Conservation (phyloP, 2,797 vertebrate species). For the Emydoidea blandingii region DNA sequence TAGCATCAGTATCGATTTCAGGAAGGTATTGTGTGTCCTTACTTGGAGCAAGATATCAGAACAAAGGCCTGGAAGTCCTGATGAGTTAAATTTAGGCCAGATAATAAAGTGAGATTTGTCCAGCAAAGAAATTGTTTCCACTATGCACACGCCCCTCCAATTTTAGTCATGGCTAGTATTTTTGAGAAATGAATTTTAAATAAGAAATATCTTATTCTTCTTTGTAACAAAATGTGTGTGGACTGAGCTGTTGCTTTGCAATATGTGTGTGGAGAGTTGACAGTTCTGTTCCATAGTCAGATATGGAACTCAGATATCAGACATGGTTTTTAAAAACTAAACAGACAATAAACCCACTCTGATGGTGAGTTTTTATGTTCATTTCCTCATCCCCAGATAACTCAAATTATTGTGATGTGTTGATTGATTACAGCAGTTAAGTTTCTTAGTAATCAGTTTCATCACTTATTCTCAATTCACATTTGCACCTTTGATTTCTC, state of each 20-base stretch:
- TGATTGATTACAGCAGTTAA: slow-evolving; percentile 83
- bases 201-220: background rate
- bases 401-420: slow-evolving; percentile 78
- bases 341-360: background rate
- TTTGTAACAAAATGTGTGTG: slow-evolving; percentile 15
- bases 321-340: slow-evolving; percentile 49
- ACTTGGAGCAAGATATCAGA: background rate
- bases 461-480: slow-evolving; percentile 79
- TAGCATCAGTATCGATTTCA: slow-evolving; percentile 33
- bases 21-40: background rate
- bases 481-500: slow-evolving; percentile 82
- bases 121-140: slow-evolving; percentile 28
- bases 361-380: background rate
- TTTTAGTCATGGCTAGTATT: slow-evolving; percentile 6
- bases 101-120: background rate
- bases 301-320: slow-evolving; percentile 9
- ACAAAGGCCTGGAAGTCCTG: background rate
- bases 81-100: slow-evolving; percentile 15
- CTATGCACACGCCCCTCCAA: background rate
- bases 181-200: slow-evolving; percentile 45
- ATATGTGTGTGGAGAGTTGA: background rate
- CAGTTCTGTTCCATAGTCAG: background rate
- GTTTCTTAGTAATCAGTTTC: slow-evolving; percentile 82
- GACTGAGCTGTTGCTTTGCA: background rate
- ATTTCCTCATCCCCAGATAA: slow-evolving; percentile 56